phyloP scores from a whole-genome alignment of 2,888 invertebrate genomes.

The Notodonta ziczac region DNA sequence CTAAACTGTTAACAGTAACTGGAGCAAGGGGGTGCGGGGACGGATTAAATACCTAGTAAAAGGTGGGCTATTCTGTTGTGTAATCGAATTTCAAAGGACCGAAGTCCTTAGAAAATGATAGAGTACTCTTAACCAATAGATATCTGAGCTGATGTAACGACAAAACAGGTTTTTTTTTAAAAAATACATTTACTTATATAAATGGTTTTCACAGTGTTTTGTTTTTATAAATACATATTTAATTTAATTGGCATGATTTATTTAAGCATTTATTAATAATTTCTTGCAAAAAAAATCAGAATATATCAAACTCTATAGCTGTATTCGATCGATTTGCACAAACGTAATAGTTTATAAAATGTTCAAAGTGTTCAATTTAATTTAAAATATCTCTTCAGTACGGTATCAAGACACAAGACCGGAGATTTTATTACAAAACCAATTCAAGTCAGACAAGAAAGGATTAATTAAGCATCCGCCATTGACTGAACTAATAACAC shows the following conservation, averaged over 20 bases:
- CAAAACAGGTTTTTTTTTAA: too few species aligned
- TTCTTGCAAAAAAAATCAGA: too few species aligned
- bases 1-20: conserved; percentile 47
- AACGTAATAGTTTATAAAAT: background rate
- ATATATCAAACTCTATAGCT: too few species aligned
- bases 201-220: too few species aligned
- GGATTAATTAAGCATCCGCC: conserved; percentile 5
- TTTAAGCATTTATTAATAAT: too few species aligned
- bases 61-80: background rate
- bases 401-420: background rate
- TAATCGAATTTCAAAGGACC: background rate
- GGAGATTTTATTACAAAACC: conserved; percentile 1
- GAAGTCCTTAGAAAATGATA: too few species aligned
- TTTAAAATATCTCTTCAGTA: background rate
- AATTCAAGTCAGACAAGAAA: background rate
- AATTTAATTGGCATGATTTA: too few species aligned
- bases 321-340: too few species aligned
- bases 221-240: too few species aligned
- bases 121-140: too few species aligned
- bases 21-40: conserved; percentile 33
- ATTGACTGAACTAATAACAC: conserved; percentile 4
- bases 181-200: too few species aligned
- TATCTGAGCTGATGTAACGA: too few species aligned
- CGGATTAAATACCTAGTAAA: conserved; percentile 9
- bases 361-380: background rate